Base-by-base conservation (phyloP, 1,140 invertebrate species). In the Brachionus plicatilis region DNA sequence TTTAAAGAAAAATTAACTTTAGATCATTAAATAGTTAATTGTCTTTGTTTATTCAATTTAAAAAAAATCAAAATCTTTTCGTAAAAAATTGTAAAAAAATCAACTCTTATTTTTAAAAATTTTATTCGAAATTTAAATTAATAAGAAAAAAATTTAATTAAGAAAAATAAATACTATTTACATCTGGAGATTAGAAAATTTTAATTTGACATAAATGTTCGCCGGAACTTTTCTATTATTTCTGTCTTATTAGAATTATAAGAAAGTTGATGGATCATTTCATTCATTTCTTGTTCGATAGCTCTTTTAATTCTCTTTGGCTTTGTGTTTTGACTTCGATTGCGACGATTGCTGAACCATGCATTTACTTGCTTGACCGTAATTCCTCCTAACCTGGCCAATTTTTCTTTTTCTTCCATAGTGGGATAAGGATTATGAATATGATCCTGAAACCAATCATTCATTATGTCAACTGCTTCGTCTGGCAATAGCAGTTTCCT, bases 311-410 rank as follows among this genome's bases (percentile, higher is more conserved):
- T 68, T 29, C 88, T 86, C 85, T 89, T 89, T 14, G 88, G 88
- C 14, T 87, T 86, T 8, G 88, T 89, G 85, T 88, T 89, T 85
- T 88, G 86, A 83, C 86, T 88, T 33, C 88, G 86, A 84, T 88
- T 89, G 45, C 88, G 86, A 85, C 88, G 88, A 84, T 89, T 89
- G 3, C 88, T 87, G 85, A 88, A 89, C 88, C 88, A 89, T 8
- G 88, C 88, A 79, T 88, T 88, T 12, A 89, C 88, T 85, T 88
- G 87, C 37, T 60, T 83, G 0, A 88, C 85, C 29, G 86, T 87
- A 47, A 89, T 87, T 27, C 87, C 85, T 56, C 88, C 87, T 24
- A 86, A 68, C 41, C 70, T 85, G 3, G 88, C 88, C 84, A 89
- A 86, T 7, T 83, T 29, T 72, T 88, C 87, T 78, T 88, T 88